Evolutionary conservation across 2,888 invertebrate species (phyloP), one percentile per base, ranked within the genome.

Genomic region (Trachelus iudaicus): DNA sequence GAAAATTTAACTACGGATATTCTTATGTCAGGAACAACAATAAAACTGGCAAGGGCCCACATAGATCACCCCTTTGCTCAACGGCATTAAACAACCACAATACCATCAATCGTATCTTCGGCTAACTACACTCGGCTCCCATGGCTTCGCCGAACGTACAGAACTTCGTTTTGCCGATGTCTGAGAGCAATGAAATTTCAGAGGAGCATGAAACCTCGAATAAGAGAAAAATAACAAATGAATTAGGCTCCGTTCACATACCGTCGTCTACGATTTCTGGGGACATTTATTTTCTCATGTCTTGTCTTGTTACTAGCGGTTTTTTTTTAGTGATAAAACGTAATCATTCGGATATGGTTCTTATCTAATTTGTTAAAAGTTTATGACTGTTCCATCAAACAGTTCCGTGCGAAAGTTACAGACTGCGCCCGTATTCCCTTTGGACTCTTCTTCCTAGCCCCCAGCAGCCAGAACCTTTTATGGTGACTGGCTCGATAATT

Each of bases 21-120:
- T 83, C 83, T 83, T 83, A 83, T 85, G 82, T 86, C 83, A 83
- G 85, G 83, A 84, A 85, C 83, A 87, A 89, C 83, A 87, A 86
- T 87, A 87, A 86, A 87, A 84, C 82, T 82, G 82, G 83, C 85
- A 82, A 84, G 82, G 81, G 82, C 82, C 82, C 80, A 80, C 77
- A 81, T 82, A 84, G 84, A 87, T 81, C 79, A 83, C 82, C 82
- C 73, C 73, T 79, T 77, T 31, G 73, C 68, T 74, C 74, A 75
- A 78, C 76, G 76, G 78, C 80, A 83, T 81, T 82, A 82, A 81
- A 76, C 69, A 73, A 78, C 78, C 79, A 78, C 68, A 83, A 81
- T 83, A 85, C 84, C 85, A 83, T 85, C 85, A 82, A 85, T 80
- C 83, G 83, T 84, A 82, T 76, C 77, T 82, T 81, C 79, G 77